These are phyloP conservation scores for Aphodius granarius DNA, from an alignment of 2,888 invertebrate genomes.

Conservation along the genomic window DNA sequence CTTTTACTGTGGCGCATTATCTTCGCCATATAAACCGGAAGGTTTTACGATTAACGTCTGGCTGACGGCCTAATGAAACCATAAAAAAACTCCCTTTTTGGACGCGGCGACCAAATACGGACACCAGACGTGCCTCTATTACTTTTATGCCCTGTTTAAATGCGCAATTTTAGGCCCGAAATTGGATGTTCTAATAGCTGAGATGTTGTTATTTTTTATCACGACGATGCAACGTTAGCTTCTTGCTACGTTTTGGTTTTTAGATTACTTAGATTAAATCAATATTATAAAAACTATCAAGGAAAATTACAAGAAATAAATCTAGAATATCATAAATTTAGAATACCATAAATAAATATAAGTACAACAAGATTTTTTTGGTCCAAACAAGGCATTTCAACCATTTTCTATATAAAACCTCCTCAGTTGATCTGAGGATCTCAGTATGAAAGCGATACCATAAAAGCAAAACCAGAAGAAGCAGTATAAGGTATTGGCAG, in stretches of 20 bases:
- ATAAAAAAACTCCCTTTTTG: not conserved
- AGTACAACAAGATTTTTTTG: not conserved
- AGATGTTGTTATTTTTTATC: not conserved
- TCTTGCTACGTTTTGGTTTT: not conserved
- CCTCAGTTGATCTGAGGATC: not conserved
- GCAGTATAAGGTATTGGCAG: not conserved
- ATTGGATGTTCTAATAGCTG: not conserved
- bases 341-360: not conserved
- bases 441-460: not conserved
- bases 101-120: not conserved
- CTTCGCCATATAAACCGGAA: not conserved
- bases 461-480: not conserved
- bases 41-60: not conserved
- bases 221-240: not conserved
- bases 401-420: not conserved
- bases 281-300: no score
- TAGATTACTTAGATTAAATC: no score
- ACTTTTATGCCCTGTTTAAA: not conserved
- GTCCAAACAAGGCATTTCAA: not conserved
- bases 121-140: not conserved
- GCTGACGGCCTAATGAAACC: not conserved
- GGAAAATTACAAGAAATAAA: no score
- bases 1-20: not conserved
- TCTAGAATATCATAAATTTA: no score
- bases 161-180: not conserved